Evolutionary conservation across 2,888 invertebrate genomes (phyloP).

Genomic region (Gandaritis pyraliata): DNA sequence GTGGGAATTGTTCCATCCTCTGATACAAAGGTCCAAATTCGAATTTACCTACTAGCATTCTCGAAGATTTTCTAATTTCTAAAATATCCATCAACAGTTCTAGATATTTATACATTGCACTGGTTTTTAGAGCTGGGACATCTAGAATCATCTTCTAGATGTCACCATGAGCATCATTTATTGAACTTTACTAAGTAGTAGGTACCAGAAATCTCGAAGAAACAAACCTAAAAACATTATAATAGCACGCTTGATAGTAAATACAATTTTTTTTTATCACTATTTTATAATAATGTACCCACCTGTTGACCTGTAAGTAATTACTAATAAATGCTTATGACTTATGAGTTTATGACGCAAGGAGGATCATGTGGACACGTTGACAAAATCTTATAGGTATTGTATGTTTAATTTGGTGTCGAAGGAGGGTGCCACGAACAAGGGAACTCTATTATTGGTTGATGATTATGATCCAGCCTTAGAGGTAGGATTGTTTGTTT

Average conservation of each 20-base stretch:
- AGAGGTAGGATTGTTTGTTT: conserved; percentile 45
- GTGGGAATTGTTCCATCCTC: conserved; percentile 17
- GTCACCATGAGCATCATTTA: too few species aligned
- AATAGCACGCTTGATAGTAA: too few species aligned
- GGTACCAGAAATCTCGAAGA: too few species aligned
- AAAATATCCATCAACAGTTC: too few species aligned
- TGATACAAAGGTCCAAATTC: conserved; percentile 11
- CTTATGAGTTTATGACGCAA: too few species aligned
- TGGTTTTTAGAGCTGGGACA: too few species aligned
- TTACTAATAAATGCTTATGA: too few species aligned
- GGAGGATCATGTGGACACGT: not conserved
- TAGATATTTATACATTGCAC: too few species aligned
- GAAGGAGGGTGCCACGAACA: not conserved
- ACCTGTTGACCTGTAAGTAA: too few species aligned
- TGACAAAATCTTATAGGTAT: not conserved
- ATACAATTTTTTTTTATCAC: too few species aligned
- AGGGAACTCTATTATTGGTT: not conserved
- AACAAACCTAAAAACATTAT: not conserved
- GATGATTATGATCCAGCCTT: not conserved
- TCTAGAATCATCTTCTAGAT: too few species aligned
- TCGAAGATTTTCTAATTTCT: not conserved
- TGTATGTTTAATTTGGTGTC: not conserved
- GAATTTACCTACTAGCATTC: conserved; percentile 4
- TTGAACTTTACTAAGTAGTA: too few species aligned
- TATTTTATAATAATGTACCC: not conserved